Percentiles rank a stretch among this genome's conserved stretches.
Evolutionary conservation across 2,113 vertebrate genomes (phyloP).

Genomic region (Petromus typicus): DNA sequence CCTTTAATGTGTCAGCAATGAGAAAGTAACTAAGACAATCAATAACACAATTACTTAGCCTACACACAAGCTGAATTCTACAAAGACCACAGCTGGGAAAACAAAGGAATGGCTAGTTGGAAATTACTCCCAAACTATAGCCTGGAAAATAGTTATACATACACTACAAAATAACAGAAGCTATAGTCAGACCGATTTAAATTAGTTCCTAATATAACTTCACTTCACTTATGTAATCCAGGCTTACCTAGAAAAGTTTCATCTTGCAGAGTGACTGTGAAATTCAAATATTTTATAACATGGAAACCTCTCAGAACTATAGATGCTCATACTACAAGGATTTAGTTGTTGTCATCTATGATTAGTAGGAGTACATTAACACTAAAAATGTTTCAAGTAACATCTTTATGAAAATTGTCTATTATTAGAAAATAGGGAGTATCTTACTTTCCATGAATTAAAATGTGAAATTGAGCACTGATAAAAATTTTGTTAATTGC

Average conservation of each 20-base stretch:
- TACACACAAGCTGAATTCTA: background rate
- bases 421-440: background rate
- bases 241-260: background rate
- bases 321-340: background rate
- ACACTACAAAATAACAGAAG: background rate
- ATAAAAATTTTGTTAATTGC: background rate
- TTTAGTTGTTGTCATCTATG: background rate
- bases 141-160: background rate
- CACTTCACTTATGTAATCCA: background rate
- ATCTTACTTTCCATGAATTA: slow-evolving; percentile 1
- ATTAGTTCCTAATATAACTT: background rate
- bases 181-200: background rate
- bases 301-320: background rate
- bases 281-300: background rate
- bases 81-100: background rate
- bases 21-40: background rate
- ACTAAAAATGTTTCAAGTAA: slow-evolving; percentile 1
- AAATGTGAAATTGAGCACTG: background rate
- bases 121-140: background rate
- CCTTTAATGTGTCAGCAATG: background rate
- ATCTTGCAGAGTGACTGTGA: background rate
- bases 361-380: background rate
- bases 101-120: background rate
- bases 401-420: background rate
- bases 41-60: background rate